Conservation (phyloP, 1,140 invertebrate genomes). For the Leptonema lineaticorne region DNA sequence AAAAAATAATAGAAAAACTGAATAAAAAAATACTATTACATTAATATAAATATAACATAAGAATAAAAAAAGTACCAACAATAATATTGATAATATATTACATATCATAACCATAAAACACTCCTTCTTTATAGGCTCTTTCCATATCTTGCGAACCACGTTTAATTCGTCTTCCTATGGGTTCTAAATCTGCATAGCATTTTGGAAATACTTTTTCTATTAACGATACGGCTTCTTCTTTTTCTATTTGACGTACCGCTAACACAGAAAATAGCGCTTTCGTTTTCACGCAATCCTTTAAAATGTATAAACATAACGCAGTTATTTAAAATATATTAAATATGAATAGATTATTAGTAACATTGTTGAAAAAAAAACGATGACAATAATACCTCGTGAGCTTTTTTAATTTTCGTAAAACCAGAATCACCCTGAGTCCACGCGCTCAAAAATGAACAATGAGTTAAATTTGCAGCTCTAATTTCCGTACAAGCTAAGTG, state of each 20-base stretch:
- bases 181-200: conserved; percentile 93
- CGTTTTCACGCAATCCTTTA: conserved; percentile 83
- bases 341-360: neutral
- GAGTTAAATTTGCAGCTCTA: conserved; percentile 84
- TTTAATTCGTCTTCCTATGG: conserved; percentile 81
- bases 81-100: neutral
- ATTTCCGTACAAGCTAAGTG: conserved; percentile 96
- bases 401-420: conserved; percentile 69
- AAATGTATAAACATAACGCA: conserved; percentile 22
- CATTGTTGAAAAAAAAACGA: conserved; percentile 17
- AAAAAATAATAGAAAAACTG: too few relatives aligned
- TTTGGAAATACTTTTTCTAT: conserved; percentile 88
- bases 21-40: too few relatives aligned
- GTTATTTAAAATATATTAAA: conserved; percentile 1
- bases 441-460: conserved; percentile 86
- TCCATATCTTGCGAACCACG: conserved; percentile 75
- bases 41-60: too few relatives aligned
- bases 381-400: conserved; percentile 63
- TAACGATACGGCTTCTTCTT: conserved; percentile 69
- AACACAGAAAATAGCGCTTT: conserved; percentile 84
- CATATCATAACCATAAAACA: conserved; percentile 69
- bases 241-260: conserved; percentile 73
- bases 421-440: conserved; percentile 75
- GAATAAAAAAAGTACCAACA: neutral
- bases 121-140: conserved; percentile 74